Conservation (phyloP, 2,888 invertebrate species). For the Dioctria linearis region DNA sequence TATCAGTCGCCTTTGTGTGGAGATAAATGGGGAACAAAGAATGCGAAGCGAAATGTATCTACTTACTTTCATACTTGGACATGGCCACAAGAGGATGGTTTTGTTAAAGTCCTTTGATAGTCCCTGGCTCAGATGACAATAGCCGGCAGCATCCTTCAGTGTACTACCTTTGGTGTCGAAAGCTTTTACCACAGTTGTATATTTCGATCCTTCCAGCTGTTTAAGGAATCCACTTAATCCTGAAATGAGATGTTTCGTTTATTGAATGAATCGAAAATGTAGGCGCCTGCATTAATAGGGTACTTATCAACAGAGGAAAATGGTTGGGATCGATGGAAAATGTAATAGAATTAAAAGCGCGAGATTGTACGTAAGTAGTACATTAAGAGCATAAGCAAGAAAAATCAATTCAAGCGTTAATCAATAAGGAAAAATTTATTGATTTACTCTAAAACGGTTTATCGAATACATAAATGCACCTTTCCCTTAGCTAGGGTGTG, state of each 20-base stretch:
- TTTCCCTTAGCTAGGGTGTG: no score
- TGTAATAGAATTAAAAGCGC: no score
- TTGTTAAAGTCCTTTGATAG: constrained; percentile 69
- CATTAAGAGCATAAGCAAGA: no score
- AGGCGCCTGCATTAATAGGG: no score
- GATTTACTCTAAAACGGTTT: no score
- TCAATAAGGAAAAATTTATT: no score
- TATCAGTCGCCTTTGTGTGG: neutral
- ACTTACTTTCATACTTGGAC: constrained; percentile 70
- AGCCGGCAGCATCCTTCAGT: constrained; percentile 61
- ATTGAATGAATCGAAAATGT: neutral
- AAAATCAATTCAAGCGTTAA: no score
- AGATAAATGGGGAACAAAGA: neutral
- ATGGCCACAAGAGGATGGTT: constrained; percentile 70
- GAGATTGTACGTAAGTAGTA: no score
- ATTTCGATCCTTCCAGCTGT: constrained; percentile 68
- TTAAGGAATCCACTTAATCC: constrained; percentile 70
- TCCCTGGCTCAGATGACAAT: constrained; percentile 68
- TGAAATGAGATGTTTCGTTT: constrained; percentile 59
- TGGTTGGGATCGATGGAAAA: no score
- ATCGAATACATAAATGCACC: no score
- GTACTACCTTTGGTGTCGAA: constrained; percentile 63
- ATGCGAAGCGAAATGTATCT: no score
- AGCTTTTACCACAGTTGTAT: constrained; percentile 69
- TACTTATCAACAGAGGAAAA: no score